A percentile compares a stretch with the other conserved stretches of the same genome.
phyloP scores from a whole-genome alignment of 1,140 invertebrate species.

The Chlorops oryzae region DNA sequence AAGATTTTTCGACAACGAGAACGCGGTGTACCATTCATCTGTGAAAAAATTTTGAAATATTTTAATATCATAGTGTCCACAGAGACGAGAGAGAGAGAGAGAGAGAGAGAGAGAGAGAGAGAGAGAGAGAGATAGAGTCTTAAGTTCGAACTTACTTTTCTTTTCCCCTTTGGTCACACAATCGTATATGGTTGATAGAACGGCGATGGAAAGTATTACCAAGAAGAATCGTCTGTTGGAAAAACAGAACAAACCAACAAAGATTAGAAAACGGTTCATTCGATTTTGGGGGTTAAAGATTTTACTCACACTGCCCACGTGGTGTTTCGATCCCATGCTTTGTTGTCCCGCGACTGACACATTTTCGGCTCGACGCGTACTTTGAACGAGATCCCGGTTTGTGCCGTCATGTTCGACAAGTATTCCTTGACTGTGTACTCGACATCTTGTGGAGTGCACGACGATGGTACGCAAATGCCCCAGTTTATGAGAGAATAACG shows the following conservation, averaged over 20 bases:
- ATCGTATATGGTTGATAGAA: conserved; percentile 43
- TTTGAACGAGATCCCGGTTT: conserved; percentile 51
- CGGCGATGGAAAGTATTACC: conserved; percentile 31
- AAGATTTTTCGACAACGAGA: conserved; percentile 58
- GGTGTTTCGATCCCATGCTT: conserved; percentile 39
- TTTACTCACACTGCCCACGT: conserved; percentile 50
- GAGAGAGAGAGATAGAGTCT: too few relatives aligned
- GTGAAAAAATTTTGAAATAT: conserved; percentile 16
- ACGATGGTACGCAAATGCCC: conserved; percentile 57
- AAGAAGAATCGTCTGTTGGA: conserved; percentile 43
- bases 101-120: too few relatives aligned
- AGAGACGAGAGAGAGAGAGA: too few relatives aligned
- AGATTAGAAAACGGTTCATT: too few relatives aligned
- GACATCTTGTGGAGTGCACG: conserved; percentile 54
- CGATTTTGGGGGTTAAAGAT: too few relatives aligned
- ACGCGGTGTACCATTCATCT: conserved; percentile 53
- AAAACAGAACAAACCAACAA: not conserved
- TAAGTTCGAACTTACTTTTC: conserved; percentile 40
- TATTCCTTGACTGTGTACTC: conserved; percentile 52
- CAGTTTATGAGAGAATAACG: conserved; percentile 58
- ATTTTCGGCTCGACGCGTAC: conserved; percentile 56
- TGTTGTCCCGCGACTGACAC: conserved; percentile 52
- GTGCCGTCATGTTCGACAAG: conserved; percentile 45
- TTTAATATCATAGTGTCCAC: too few relatives aligned
- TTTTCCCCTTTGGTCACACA: conserved; percentile 32